Conservation (phyloP, 2,888 invertebrate species). For the Sepioteuthis lessoniana region DNA sequence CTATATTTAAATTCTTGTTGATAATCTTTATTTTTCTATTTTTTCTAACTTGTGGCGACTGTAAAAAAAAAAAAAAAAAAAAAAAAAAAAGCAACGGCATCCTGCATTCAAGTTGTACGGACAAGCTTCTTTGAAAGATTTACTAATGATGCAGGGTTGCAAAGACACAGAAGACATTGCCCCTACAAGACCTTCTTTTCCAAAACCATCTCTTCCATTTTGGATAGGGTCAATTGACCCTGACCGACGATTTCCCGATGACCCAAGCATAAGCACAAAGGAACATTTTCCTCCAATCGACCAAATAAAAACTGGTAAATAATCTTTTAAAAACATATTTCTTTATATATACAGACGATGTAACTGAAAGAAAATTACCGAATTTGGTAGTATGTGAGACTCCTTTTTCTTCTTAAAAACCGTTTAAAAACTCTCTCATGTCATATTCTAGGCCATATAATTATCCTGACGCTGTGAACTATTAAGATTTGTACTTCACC, state of each 20-base stretch:
- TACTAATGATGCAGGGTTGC: constrained; percentile 62
- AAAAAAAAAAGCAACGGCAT: constrained; percentile 51
- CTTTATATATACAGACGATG: too few relatives aligned
- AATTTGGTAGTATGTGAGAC: too few relatives aligned
- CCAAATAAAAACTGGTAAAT: neutral
- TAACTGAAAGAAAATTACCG: too few relatives aligned
- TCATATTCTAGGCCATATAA: too few relatives aligned
- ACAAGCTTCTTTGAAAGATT: constrained; percentile 53
- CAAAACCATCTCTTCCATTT: constrained; percentile 51
- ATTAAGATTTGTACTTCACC: too few relatives aligned
- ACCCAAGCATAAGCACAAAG: neutral
- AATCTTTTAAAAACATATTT: neutral
- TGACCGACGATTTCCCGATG: constrained; percentile 49
- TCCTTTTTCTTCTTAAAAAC: too few relatives aligned
- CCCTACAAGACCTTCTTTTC: constrained; percentile 51
- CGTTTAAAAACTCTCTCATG: too few relatives aligned
- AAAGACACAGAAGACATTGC: constrained; percentile 51
- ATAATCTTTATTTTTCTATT: neutral
- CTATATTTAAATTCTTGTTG: neutral
- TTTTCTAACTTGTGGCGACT: neutral
- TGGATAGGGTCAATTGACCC: constrained; percentile 51
- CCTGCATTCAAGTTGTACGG: constrained; percentile 54
- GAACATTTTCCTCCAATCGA: neutral
- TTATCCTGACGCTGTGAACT: too few relatives aligned
- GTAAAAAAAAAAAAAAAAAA: too few relatives aligned